These are phyloP conservation scores for Thomomys bottae DNA, from an alignment of 2,113 vertebrate species.

Conservation along the genomic window DNA sequence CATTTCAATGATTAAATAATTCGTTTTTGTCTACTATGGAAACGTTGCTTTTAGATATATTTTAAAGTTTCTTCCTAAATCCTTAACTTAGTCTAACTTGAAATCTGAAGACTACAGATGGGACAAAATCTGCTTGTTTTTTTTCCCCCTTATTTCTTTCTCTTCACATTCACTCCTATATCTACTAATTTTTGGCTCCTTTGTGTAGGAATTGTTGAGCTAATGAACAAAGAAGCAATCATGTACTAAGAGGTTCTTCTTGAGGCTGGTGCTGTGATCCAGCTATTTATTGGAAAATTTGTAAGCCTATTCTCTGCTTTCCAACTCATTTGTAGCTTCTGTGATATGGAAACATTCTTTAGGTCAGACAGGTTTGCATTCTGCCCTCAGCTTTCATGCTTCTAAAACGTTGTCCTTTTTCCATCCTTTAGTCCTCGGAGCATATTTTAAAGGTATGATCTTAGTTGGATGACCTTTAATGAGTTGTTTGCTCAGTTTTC, in stretches of 20 bases:
- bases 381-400: neutral
- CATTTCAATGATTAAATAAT: conserved; percentile 7
- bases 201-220: neutral
- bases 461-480: neutral
- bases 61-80: conserved; percentile 15
- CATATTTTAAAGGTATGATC: neutral
- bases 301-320: neutral
- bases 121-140: neutral
- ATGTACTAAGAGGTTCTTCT: neutral
- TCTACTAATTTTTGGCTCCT: neutral
- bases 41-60: conserved; percentile 27
- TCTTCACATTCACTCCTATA: neutral
- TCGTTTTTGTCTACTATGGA: neutral
- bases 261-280: neutral
- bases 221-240: fast-evolving
- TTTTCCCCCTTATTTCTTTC: neutral
- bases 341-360: neutral
- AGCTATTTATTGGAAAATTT: neutral
- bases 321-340: neutral
- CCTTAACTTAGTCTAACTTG: neutral
- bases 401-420: neutral
- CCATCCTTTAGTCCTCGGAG: neutral
- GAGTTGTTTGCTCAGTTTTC: neutral
- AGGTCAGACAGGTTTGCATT: neutral
- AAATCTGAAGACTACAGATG: neutral